These are phyloP conservation scores for Drosophila guanche DNA, from an alignment of 1,140 invertebrate species.

Conservation along the genomic window DNA sequence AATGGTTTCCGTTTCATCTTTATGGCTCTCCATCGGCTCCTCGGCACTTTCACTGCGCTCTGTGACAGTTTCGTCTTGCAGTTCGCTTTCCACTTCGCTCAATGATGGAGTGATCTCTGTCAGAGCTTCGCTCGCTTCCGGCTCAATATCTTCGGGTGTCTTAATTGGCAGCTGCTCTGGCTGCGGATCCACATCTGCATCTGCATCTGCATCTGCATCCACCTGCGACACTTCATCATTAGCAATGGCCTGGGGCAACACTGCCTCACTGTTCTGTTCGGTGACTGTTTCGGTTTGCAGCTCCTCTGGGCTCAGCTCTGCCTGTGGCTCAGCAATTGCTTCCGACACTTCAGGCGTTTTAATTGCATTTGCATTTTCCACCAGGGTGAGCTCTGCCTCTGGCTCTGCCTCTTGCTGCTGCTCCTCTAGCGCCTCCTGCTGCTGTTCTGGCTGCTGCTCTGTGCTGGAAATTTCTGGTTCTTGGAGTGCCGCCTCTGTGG, in stretches of 20 bases:
- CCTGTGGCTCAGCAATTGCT: conserved; percentile 59
- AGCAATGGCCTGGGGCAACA: conserved; percentile 10
- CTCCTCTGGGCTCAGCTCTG: conserved; percentile 9
- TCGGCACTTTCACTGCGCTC: conserved; percentile 62
- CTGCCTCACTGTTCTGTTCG: conserved; percentile 17
- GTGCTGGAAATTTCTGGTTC: conserved; percentile 37
- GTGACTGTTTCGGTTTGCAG: too few relatives aligned
- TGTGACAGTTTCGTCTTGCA: conserved; percentile 21
- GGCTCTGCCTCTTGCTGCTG: neutral
- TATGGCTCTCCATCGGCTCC: conserved; percentile 15
- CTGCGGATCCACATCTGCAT: conserved; percentile 9
- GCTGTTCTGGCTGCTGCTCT: conserved; percentile 15
- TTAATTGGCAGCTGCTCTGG: conserved; percentile 33
- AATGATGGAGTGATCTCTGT: conserved; percentile 10
- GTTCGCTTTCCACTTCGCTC: neutral
- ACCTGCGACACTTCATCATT: conserved; percentile 62
- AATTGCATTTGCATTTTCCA: conserved; percentile 76
- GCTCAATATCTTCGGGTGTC: conserved; percentile 30
- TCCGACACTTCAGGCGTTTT: conserved; percentile 77
- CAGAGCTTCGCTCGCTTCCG: conserved; percentile 29
- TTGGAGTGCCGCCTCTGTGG: conserved; percentile 34
- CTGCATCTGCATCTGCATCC: conserved; percentile 18
- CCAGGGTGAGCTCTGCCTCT: conserved; percentile 1
- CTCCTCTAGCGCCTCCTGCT: too few relatives aligned
- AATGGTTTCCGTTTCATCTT: conserved; percentile 40